Evolutionary conservation across 2,797 vertebrate species (phyloP).

Genomic region (Lacerta viridis): DNA sequence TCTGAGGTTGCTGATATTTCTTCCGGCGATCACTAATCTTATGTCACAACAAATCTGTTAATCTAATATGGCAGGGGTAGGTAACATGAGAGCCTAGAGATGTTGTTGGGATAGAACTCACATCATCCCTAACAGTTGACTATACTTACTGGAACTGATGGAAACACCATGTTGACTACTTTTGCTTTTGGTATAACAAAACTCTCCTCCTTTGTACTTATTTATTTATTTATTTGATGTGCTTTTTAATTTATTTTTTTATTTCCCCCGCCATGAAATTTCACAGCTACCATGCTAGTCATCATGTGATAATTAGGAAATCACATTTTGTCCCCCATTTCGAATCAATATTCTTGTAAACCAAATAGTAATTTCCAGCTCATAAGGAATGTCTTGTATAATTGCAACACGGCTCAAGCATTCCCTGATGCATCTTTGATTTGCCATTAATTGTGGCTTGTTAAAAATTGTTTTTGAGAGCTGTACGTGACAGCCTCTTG

Average conservation of each 20-base stretch:
- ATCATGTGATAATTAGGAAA: constrained; percentile 30
- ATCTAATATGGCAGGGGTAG: too few relatives aligned
- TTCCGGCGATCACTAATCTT: too few relatives aligned
- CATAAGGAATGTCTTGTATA: constrained; percentile 17
- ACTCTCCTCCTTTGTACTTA: too few relatives aligned
- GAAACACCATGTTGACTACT: neutral
- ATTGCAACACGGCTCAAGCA: constrained; percentile 27
- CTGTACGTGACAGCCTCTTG: neutral
- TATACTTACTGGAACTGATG: too few relatives aligned
- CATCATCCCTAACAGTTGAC: too few relatives aligned
- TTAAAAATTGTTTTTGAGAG: constrained; percentile 1
- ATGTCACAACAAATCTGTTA: too few relatives aligned
- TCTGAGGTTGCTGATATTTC: too few relatives aligned
- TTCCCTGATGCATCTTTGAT: neutral
- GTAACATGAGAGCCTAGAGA: too few relatives aligned
- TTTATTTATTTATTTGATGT: neutral
- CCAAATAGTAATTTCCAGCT: constrained; percentile 25
- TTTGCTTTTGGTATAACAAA: neutral
- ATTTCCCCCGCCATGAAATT: neutral
- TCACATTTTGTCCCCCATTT: neutral
- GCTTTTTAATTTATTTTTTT: neutral
- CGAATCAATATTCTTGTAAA: constrained; percentile 22
- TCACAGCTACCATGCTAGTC: neutral
- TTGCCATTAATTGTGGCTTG: constrained; percentile 16
- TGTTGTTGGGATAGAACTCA: too few relatives aligned